phyloP scores from a whole-genome alignment of 1,140 invertebrate genomes.

The Drosophila ohnishii region DNA sequence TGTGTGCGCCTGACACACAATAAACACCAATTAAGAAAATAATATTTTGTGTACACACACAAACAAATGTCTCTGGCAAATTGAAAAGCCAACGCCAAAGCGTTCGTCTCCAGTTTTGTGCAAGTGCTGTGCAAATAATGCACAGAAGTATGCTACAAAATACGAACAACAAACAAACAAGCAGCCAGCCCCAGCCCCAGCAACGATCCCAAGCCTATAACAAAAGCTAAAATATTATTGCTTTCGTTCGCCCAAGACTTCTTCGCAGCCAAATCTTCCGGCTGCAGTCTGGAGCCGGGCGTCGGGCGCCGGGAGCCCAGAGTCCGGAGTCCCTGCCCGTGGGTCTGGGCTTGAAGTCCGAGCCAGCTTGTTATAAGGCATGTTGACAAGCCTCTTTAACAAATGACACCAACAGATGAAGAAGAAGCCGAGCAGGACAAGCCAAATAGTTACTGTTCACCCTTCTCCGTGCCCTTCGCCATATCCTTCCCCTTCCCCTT shows the following conservation, averaged over 20 bases:
- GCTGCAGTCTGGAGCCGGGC: slow-evolving; percentile 11
- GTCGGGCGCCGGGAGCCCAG: not conserved
- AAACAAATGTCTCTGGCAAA: slow-evolving; percentile 61
- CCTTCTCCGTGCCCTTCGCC: slow-evolving; percentile 7
- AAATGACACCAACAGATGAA: slow-evolving; percentile 79
- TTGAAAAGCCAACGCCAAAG: slow-evolving; percentile 71
- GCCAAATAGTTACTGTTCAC: slow-evolving; percentile 64
- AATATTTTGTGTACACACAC: slow-evolving; percentile 78
- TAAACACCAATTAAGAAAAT: slow-evolving; percentile 81
- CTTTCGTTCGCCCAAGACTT: slow-evolving; percentile 53
- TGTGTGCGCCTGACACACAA: slow-evolving; percentile 73
- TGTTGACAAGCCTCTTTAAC: slow-evolving; percentile 82
- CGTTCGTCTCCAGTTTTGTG: slow-evolving; percentile 55
- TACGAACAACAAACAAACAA: slow-evolving; percentile 67
- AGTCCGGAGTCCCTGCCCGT: slow-evolving; percentile 6
- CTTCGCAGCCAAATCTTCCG: slow-evolving; percentile 25
- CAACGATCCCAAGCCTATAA: slow-evolving; percentile 68
- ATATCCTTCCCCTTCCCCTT: not conserved
- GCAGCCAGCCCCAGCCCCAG: slow-evolving; percentile 16
- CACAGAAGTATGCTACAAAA: slow-evolving; percentile 79
- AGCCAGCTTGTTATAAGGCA: slow-evolving; percentile 79
- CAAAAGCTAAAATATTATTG: slow-evolving; percentile 81
- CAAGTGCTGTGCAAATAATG: slow-evolving; percentile 79
- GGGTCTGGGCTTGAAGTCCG: slow-evolving; percentile 51
- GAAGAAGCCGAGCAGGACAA: slow-evolving; percentile 44